These are phyloP conservation scores for Cephus pygmeus DNA, from an alignment of 2,888 invertebrate genomes.

Conservation along the genomic window DNA sequence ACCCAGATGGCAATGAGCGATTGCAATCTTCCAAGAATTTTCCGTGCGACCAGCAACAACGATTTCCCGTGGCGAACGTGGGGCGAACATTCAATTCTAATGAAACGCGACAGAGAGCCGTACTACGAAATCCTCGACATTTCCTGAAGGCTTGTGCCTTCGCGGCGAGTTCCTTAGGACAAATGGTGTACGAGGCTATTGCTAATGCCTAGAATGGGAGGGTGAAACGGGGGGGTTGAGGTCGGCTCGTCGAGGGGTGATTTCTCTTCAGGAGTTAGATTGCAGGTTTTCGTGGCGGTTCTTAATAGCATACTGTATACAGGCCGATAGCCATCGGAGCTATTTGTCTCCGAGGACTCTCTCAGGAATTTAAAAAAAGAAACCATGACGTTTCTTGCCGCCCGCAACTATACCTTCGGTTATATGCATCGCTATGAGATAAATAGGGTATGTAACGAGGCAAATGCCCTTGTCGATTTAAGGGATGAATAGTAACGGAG, in stretches of 20 bases:
- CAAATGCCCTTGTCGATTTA: neutral
- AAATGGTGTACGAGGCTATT: neutral
- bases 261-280: conserved; percentile 56
- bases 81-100: neutral
- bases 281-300: conserved; percentile 54
- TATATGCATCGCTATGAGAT: neutral
- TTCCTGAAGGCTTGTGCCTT: neutral
- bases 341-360: conserved; percentile 43
- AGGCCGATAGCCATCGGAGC: conserved; percentile 48
- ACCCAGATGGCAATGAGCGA: neutral
- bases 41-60: neutral
- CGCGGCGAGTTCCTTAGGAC: neutral
- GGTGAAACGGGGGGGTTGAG: conserved; percentile 23
- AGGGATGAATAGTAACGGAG: neutral
- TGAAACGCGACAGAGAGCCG: neutral
- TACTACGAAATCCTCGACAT: neutral
- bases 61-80: neutral
- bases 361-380: conserved; percentile 48
- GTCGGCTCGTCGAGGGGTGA: conserved; percentile 40
- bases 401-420: neutral
- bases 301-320: conserved; percentile 55
- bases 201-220: neutral
- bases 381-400: neutral
- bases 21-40: neutral
- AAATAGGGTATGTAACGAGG: neutral